Evolutionary conservation across 2,888 invertebrate genomes (phyloP), one percentile per base, ranked within the genome.

Genomic region (Acronicta psi): DNA sequence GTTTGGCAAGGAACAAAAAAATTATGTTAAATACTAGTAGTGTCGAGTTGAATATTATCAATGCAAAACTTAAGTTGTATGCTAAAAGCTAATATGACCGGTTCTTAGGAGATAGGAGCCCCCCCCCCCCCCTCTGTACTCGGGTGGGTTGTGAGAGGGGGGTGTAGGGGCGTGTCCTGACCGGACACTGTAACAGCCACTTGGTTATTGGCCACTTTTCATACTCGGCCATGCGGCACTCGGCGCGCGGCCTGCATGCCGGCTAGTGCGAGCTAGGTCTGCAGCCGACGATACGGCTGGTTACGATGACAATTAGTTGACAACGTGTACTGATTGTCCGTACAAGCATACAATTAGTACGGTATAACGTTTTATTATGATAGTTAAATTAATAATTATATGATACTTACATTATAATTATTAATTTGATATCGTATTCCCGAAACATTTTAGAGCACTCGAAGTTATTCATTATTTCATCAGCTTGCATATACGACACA

Each of bases 171-270:
- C 73, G 73, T 72, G 74, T 63, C 57, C 60, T 51, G 49, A 29
- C 73, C 55, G 79, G 72, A 71, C 78, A 79, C 70, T 68, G 80
- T 75, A 68, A 70, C 82, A 60, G 73, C 61, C 74, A 81, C 78
- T 77, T 79, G 75, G 70, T 75, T 77, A 80, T 80, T 80, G 81
- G 79, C 81, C 41, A 67, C 68, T 72, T 58, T 51, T 16, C 53
- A 59, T 44, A 46, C 20, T 37, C 41, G 38, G 45, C 29, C 11
- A 37, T 44, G 52, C 25, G 20, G 34, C n/a, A n/a, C 18, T 34
- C 31, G 16, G 14, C 14, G 29, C 36, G 38, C 16, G 69, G 54
- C 47, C 23, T 23, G 36, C 11, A 10, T 1, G 29, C 49, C 16
- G 36, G 16, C 34, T 16, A 43, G n/a, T 11, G 11, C 41, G n/a